Conservation (phyloP, 1,140 invertebrate genomes). For the Tribolium madens region DNA sequence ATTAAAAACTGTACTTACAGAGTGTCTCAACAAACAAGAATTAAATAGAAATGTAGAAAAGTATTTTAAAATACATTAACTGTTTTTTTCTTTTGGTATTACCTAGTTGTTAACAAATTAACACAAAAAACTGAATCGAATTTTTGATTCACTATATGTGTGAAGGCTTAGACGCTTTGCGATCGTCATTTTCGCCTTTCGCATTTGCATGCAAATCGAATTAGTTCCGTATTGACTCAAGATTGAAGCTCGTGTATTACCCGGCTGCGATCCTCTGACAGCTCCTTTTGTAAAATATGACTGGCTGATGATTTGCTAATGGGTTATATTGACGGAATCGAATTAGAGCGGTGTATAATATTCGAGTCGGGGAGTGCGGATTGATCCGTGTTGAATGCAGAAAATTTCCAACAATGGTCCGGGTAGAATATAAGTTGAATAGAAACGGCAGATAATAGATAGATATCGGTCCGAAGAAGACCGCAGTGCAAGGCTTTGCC, state of each 20-base stretch:
- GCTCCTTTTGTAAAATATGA: conserved; percentile 25
- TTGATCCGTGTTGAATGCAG: conserved; percentile 28
- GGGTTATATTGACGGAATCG: conserved; percentile 21
- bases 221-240: conserved; percentile 56
- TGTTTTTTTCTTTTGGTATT: too few relatives aligned
- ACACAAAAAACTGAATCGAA: not conserved
- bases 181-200: conserved; percentile 29
- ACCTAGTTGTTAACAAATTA: too few relatives aligned
- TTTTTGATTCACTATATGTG: not conserved
- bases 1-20: conserved; percentile 1
- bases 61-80: too few relatives aligned
- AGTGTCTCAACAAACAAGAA: too few relatives aligned
- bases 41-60: too few relatives aligned
- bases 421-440: conserved; percentile 41
- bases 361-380: not conserved
- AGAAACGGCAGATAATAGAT: conserved; percentile 58
- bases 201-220: conserved; percentile 57
- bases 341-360: conserved; percentile 2
- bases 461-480: conserved; percentile 58
- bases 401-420: conserved; percentile 46
- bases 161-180: not conserved
- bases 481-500: conserved; percentile 54
- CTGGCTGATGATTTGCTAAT: conserved; percentile 23
- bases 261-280: conserved; percentile 15
- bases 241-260: conserved; percentile 35